A percentile compares a stretch with the other conserved stretches of the same genome.
phyloP scores from a whole-genome alignment of 2,797 vertebrate genomes.

The Apodemus agrarius region DNA sequence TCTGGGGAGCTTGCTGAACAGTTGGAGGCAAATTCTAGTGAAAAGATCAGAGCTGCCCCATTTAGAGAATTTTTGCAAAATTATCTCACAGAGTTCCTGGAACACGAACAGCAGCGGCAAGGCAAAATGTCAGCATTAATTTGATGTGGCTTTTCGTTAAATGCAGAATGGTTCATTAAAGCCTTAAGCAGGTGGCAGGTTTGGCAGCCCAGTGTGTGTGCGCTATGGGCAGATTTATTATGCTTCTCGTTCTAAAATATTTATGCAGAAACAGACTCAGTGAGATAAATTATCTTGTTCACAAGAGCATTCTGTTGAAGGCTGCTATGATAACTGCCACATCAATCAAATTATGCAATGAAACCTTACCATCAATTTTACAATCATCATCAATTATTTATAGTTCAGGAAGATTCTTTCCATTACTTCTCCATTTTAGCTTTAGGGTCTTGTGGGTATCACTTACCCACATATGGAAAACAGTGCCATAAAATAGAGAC shows the following conservation, averaged over 20 bases:
- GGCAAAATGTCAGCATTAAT: conserved; percentile 77
- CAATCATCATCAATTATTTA: conserved; percentile 77
- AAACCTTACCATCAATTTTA: conserved; percentile 81
- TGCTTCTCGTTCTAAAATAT: conserved; percentile 85
- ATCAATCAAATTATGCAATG: conserved; percentile 82
- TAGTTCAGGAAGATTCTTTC: conserved; percentile 66
- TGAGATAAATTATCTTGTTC: conserved; percentile 84
- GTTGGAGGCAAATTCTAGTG: conserved; percentile 27
- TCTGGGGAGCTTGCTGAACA: not conserved
- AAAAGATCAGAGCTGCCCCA: conserved; percentile 54
- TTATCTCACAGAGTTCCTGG: not conserved
- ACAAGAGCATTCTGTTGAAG: conserved; percentile 80
- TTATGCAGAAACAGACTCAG: conserved; percentile 75
- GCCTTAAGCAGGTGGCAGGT: conserved; percentile 84
- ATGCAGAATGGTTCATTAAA: conserved; percentile 82
- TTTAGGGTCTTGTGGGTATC: not conserved
- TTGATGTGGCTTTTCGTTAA: conserved; percentile 72
- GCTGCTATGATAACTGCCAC: conserved; percentile 76
- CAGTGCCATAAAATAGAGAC: not conserved
- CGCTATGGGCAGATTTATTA: conserved; percentile 83
- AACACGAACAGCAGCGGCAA: conserved; percentile 47
- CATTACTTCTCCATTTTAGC: conserved; percentile 58
- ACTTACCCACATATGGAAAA: conserved; percentile 28
- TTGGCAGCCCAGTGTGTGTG: conserved; percentile 79
- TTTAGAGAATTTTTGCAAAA: conserved; percentile 67